Base-by-base conservation (phyloP, 2,113 vertebrate genomes). In the Scolopax mira region DNA sequence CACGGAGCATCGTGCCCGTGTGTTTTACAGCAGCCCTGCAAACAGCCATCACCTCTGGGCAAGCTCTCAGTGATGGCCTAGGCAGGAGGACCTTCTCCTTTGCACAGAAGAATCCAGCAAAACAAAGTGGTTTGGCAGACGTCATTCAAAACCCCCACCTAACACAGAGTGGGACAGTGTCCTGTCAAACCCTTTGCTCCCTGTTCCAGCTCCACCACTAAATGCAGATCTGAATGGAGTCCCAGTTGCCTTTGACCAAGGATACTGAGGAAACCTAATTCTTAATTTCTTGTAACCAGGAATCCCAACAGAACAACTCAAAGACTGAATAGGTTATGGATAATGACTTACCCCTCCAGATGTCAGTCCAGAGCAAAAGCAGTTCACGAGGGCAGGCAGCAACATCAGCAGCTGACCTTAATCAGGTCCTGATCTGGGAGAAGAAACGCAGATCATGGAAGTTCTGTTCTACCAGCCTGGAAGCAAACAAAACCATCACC, bases 121-220 rank as follows among this genome's bases (percentile, higher is more conserved):
- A 61, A 61, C 9, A 11, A 86, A 86, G 41, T 5, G 18, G 61
- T 55, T 84, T 18, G 41, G 48, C 27, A n/a, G 48, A 74, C 80
- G 13, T 39, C 39, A 62, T 54, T 27, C 24, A 9, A 39, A 66
- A 42, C 14, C 0, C 11, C 16, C 17, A 13, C 2, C 54, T 15
- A 23, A 25, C 0, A 0, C 0, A 9, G 41, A 31, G 22, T 4
- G 1, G 27, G 46, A 3, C 13, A 27, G 61, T 9, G 65, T 37
- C 16, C 48, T 13, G 37, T 30, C 30, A 18, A n/a, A 23, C 41
- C 51, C 35, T 51, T 3, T 58, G 64, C 48, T 83, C 33, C 31
- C 81, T 69, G 85, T 18, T 25, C 30, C 15, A 62, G 54, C 61
- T 55, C 41, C 27, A 69, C 3, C 6, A 4, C 46, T 4, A 4